Evolutionary conservation across 2,113 vertebrate genomes (phyloP).

Genomic region (Laterallus jamaicensis): DNA sequence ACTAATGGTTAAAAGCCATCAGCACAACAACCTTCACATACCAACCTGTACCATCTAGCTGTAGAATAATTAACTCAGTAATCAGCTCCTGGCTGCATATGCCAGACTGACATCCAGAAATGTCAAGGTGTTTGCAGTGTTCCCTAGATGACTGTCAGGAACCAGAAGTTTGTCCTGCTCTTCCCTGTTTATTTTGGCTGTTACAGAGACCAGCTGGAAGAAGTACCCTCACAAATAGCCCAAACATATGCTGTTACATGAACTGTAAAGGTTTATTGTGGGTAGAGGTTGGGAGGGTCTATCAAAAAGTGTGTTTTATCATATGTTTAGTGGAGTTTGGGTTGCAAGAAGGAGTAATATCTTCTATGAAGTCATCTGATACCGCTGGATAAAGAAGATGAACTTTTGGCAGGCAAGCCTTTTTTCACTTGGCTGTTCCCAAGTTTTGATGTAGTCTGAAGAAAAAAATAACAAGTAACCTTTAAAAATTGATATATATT

Average conservation of each 20-base stretch:
- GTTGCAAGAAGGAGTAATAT: neutral
- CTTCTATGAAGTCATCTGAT: neutral
- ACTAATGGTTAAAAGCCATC: neutral
- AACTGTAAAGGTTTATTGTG: neutral
- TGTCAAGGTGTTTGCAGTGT: neutral
- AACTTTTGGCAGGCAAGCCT: neutral
- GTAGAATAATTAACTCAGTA: constrained; percentile 15
- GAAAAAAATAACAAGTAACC: neutral
- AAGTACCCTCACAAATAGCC: neutral
- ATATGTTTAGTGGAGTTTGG: neutral
- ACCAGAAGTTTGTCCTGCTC: neutral
- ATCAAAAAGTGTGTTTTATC: neutral
- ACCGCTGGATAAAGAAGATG: neutral
- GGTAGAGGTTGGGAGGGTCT: neutral
- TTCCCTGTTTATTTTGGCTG: neutral
- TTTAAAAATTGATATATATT: neutral
- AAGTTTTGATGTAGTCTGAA: neutral
- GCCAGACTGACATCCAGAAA: neutral
- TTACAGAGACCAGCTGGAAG: neutral
- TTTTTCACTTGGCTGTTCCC: neutral
- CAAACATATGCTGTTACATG: neutral
- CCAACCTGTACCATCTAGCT: neutral
- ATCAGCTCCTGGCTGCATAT: fast-evolving
- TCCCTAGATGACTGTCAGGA: neutral
- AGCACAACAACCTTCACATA: neutral